Evolutionary conservation across 2,888 invertebrate species (phyloP).

Genomic region (Trachelus stipa): DNA sequence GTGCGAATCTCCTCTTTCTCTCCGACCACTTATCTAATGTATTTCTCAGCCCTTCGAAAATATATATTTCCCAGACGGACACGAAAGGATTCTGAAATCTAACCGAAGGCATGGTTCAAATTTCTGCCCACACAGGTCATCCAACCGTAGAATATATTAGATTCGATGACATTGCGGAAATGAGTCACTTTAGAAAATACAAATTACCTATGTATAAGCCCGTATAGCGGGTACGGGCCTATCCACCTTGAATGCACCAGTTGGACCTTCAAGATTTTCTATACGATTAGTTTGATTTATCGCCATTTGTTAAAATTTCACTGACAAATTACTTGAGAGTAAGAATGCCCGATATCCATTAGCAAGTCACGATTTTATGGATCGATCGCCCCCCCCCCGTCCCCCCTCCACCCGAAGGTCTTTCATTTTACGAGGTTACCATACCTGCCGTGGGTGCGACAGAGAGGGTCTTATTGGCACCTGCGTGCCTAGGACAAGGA

Average conservation of each 20-base stretch:
- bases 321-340: too few species aligned
- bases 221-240: neutral
- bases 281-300: too few species aligned
- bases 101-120: too few species aligned
- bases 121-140: neutral
- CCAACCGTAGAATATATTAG: neutral
- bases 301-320: too few species aligned
- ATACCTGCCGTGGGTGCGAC: neutral
- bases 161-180: neutral
- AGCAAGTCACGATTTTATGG: neutral
- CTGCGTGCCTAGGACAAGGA: neutral
- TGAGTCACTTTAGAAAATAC: neutral
- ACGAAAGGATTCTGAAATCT: neutral
- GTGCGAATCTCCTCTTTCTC: neutral
- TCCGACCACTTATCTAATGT: neutral
- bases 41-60: neutral
- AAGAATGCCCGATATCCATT: neutral
- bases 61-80: neutral
- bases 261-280: too few species aligned
- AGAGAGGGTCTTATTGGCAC: neutral
- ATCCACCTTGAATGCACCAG: neutral
- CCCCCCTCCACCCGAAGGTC: neutral
- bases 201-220: neutral
- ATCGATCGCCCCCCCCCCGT: neutral
- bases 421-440: neutral